Evolutionary conservation across 2,797 vertebrate species (phyloP).

Genomic region (Enteromius paludinosus): DNA sequence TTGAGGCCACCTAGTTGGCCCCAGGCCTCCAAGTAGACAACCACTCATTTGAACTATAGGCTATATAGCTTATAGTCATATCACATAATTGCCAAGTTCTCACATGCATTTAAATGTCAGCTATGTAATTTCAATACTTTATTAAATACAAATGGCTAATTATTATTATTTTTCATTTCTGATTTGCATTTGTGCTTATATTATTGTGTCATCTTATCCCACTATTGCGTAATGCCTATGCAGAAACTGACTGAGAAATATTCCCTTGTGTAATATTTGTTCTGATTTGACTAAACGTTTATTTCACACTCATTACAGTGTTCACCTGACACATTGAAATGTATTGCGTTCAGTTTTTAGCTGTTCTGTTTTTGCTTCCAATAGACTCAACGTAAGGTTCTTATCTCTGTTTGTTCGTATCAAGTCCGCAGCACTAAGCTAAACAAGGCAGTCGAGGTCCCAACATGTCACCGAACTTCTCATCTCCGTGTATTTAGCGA

Average conservation of each 20-base stretch:
- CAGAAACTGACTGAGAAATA: neutral
- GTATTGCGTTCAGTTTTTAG: neutral
- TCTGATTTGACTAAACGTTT: neutral
- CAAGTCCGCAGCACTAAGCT: constrained; percentile 30
- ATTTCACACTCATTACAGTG: neutral
- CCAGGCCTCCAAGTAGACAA: neutral
- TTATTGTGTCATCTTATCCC: neutral
- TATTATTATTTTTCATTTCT: neutral
- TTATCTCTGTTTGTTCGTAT: constrained; percentile 21
- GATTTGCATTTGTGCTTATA: neutral
- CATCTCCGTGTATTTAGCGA: constrained; percentile 13
- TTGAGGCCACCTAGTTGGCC: neutral
- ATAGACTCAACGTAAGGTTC: constrained; percentile 23
- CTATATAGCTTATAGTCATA: too few species aligned
- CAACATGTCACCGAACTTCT: constrained; percentile 18
- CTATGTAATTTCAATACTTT: neutral
- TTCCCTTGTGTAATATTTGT: neutral
- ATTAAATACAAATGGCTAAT: neutral
- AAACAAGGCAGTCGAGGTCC: constrained; percentile 43
- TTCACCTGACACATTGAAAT: neutral
- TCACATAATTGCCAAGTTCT: neutral
- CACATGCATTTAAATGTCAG: neutral
- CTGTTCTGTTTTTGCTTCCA: neutral
- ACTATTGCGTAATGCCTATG: neutral
- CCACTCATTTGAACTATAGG: neutral